Conservation (phyloP, 2,797 vertebrate species). For the Gambusia yucatana region DNA sequence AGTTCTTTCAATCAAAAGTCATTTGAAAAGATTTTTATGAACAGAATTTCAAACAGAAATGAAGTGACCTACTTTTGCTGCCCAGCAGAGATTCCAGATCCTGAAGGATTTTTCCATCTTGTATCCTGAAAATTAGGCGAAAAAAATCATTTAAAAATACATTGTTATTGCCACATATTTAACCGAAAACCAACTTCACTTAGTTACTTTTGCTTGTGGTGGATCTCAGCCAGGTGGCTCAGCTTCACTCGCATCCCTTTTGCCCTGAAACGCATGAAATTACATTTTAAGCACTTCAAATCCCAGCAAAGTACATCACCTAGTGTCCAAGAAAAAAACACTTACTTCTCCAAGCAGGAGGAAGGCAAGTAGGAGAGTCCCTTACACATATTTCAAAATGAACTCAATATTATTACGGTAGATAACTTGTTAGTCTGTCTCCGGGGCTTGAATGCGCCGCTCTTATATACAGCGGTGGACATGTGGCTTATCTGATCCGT, state of each 20-base stretch:
- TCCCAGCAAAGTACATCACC: too few relatives aligned
- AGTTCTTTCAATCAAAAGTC: neutral
- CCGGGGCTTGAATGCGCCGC: neutral
- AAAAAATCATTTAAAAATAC: neutral
- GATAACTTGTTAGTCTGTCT: neutral
- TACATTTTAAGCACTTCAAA: neutral
- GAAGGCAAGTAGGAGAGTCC: slow-evolving; percentile 78
- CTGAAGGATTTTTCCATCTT: slow-evolving; percentile 62
- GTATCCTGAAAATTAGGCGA: slow-evolving; percentile 50
- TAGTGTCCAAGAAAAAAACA: neutral
- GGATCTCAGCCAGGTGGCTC: slow-evolving; percentile 72
- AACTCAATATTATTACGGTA: neutral
- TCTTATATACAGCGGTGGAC: slow-evolving; percentile 58
- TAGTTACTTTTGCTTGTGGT: slow-evolving; percentile 75
- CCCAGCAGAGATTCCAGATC: slow-evolving; percentile 76
- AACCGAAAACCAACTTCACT: neutral
- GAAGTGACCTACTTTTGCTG: slow-evolving; percentile 67
- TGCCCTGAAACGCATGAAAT: slow-evolving; percentile 71
- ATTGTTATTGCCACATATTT: neutral
- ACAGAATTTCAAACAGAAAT: neutral
- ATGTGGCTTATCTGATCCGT: slow-evolving; percentile 38
- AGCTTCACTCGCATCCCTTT: slow-evolving; percentile 80
- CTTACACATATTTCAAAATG: slow-evolving; percentile 72
- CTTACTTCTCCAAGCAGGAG: slow-evolving; percentile 82
- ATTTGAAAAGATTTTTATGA: neutral